phyloP scores from a whole-genome alignment of 1,140 invertebrate species.

The Harpegnathos saltator region DNA sequence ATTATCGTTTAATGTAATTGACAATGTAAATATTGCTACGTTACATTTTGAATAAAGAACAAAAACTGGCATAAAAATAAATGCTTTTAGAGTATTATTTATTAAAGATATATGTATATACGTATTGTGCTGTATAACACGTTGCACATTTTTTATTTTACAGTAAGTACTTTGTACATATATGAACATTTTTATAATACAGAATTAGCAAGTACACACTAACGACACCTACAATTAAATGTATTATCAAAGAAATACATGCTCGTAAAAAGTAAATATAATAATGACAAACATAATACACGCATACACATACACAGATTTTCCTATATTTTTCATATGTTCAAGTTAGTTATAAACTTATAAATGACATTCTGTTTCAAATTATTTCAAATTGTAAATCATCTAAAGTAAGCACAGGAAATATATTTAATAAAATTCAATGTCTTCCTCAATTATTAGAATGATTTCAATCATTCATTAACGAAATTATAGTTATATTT shows the following conservation, averaged over 20 bases:
- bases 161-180: constrained; percentile 19
- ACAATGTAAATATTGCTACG: constrained; percentile 40
- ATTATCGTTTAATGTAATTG: background rate
- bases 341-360: background rate
- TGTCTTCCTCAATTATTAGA: no score
- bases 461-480: no score
- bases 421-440: no score
- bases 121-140: background rate
- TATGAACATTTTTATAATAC: background rate
- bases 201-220: background rate
- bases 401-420: no score
- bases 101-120: constrained; percentile 37
- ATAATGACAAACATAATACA: background rate
- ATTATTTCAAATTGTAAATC: no score
- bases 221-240: constrained; percentile 6
- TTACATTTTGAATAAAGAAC: constrained; percentile 50
- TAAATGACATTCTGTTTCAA: background rate
- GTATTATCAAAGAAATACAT: background rate
- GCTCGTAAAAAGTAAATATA: background rate
- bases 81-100: constrained; percentile 27
- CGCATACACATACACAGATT: background rate
- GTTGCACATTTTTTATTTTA: constrained; percentile 3
- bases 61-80: constrained; percentile 4
- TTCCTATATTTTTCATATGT: background rate
- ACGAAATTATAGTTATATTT: no score